These are phyloP conservation scores for Formica aserva DNA, from an alignment of 2,888 invertebrate genomes.

Conservation along the genomic window DNA sequence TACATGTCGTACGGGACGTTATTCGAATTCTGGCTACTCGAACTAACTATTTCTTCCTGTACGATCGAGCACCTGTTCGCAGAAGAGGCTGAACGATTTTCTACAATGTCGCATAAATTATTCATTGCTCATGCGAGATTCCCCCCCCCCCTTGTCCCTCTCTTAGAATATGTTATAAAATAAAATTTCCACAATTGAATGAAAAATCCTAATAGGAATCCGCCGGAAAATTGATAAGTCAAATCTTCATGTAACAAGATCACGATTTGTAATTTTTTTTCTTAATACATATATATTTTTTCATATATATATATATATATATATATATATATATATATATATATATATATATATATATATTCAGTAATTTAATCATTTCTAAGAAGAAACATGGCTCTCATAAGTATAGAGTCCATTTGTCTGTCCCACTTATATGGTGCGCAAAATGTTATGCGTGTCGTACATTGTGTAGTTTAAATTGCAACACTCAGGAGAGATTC, in stretches of 20 bases:
- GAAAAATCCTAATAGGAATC: not conserved
- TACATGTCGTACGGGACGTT: conserved; percentile 12
- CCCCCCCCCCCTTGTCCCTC: not conserved
- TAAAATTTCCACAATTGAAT: not conserved
- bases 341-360: not conserved
- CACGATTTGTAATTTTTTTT: not conserved
- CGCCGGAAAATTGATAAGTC: not conserved
- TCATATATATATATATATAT: not conserved
- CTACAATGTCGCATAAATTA: not conserved
- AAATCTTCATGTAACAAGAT: not conserved
- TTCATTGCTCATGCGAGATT: not conserved
- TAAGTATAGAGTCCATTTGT: not conserved
- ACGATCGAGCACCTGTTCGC: conserved; percentile 23
- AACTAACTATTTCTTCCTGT: conserved; percentile 42
- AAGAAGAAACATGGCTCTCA: not conserved
- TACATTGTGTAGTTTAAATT: not conserved
- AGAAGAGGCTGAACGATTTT: conserved; percentile 4
- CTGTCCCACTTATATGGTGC: not conserved
- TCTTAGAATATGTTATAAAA: not conserved
- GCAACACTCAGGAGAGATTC: not conserved
- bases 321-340: not conserved
- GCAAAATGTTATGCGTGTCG: conserved; percentile 24
- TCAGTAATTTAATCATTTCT: conserved; percentile 17
- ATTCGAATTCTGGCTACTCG: conserved; percentile 31
- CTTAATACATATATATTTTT: not conserved